These are phyloP conservation scores for Microdon myrmicae DNA, from an alignment of 2,888 invertebrate genomes.

Conservation along the genomic window DNA sequence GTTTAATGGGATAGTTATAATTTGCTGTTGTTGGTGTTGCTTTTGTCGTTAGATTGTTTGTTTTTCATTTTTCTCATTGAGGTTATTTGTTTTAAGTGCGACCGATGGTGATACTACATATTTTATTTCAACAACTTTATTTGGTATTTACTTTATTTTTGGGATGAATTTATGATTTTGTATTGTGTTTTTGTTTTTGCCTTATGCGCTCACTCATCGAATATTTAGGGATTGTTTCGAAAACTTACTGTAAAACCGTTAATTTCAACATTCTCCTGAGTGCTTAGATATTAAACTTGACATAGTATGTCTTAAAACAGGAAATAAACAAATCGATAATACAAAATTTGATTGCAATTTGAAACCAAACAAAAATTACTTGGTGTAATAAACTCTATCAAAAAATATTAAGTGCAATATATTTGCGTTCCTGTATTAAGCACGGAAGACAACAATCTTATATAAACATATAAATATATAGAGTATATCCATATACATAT, in stretches of 20 bases:
- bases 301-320: constrained; percentile 2
- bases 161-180: constrained; percentile 2
- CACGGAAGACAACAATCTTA: constrained; percentile 53
- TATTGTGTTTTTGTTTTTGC: background rate
- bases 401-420: constrained; percentile 49
- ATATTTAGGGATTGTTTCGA: constrained; percentile 17
- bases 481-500: too few relatives aligned
- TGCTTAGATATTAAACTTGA: constrained; percentile 38
- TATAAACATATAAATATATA: constrained; percentile 27
- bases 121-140: background rate
- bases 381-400: constrained; percentile 34
- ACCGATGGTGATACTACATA: constrained; percentile 17
- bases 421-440: constrained; percentile 50
- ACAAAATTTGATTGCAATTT: background rate
- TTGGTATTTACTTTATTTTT: constrained; percentile 3
- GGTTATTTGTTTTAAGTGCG: constrained; percentile 18
- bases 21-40: constrained; percentile 23
- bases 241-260: constrained; percentile 40
- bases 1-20: constrained; percentile 30
- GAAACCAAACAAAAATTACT: background rate
- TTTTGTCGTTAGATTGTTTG: constrained; percentile 9
- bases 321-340: constrained; percentile 18
- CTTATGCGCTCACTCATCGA: constrained; percentile 1
- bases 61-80: constrained; percentile 8
- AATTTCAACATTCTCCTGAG: constrained; percentile 42